Base-by-base conservation (phyloP, 2,113 vertebrate genomes). In the Hemichromis elongatus region DNA sequence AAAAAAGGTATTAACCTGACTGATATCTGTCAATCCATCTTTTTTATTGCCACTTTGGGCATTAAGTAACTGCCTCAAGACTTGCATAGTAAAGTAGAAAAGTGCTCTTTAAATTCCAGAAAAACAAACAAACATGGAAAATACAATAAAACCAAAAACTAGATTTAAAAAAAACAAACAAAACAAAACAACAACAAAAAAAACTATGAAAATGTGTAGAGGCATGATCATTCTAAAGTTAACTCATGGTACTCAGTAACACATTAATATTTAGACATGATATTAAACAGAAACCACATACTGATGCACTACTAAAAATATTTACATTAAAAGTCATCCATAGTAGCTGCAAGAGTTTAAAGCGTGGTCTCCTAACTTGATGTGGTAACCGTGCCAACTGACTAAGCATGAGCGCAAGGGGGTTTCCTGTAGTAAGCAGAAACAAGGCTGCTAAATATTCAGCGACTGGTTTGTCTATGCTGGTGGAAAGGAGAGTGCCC, bases 351-450 rank as follows among this genome's bases (percentile, higher is more conserved):
- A 53, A 61, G 59, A 79, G 56, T 26, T 47, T 40, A 8, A 37
- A 56, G 53, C 2, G 9, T 75, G 54, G 30, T 55, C 80, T 55
- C 40, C 78, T 88, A 84, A 92, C 89, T 79, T 89, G 66, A 83
- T 56, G 5, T 63, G 88, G 77, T 86, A 92, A 83, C 79, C 79
- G 85, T 87, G 81, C 86, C 82, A 87, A 86, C 89, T 89, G 66
- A 89, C 83, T 82, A 83, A 88, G 81, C 82, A 84, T 53, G 75
- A 84, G 73, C 33, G 75, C 52, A 77, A 82, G 77, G 53, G 79
- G 52, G 84, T 83, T 93, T 93, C 89, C 87, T 87, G 90, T 85
- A 81, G 86, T 91, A 86, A 89, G 88, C 91, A 91, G 83, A 90
- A 92, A 91, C 81, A 78, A 85, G 85, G 82, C 84, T 78, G 86